Evolutionary conservation across 1,140 invertebrate species (phyloP).

Genomic region (Neotoxoptera formosana): DNA sequence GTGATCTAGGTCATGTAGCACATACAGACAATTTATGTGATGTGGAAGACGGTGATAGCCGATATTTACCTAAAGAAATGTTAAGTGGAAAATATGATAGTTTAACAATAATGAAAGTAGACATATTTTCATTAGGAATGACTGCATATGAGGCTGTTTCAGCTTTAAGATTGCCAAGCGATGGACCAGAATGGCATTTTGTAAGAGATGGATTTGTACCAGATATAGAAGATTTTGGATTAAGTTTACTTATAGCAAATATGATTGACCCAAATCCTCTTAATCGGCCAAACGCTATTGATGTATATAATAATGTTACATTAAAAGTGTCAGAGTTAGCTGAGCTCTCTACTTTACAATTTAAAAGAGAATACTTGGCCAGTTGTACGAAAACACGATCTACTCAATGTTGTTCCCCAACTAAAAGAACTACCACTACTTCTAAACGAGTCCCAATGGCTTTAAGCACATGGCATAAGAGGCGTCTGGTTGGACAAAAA

Average conservation of each 20-base stretch:
- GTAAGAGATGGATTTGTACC: constrained; percentile 68
- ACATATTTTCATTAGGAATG: constrained; percentile 79
- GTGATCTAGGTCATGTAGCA: constrained; percentile 87
- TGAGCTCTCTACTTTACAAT: constrained; percentile 18
- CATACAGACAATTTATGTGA: constrained; percentile 76
- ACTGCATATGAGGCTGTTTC: constrained; percentile 83
- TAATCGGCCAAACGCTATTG: constrained; percentile 39
- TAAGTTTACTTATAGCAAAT: constrained; percentile 39
- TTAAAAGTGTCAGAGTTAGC: constrained; percentile 20
- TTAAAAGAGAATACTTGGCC: constrained; percentile 35
- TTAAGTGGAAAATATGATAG: constrained; percentile 81
- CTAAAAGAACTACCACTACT: not conserved
- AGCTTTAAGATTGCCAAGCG: constrained; percentile 83
- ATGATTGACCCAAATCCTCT: constrained; percentile 40
- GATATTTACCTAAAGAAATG: constrained; percentile 86
- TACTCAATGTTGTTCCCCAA: constrained; percentile 43
- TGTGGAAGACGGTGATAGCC: constrained; percentile 91
- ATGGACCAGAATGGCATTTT: constrained; percentile 85
- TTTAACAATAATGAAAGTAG: constrained; percentile 77
- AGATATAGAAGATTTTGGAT: constrained; percentile 43
- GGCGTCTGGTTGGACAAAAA: constrained; percentile 42
- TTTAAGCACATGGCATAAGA: constrained; percentile 41
- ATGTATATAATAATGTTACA: constrained; percentile 27
- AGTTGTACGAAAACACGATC: constrained; percentile 31
- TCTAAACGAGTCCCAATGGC: constrained; percentile 2